phyloP scores from a whole-genome alignment of 2,113 vertebrate genomes.

The Orcinus orca region DNA sequence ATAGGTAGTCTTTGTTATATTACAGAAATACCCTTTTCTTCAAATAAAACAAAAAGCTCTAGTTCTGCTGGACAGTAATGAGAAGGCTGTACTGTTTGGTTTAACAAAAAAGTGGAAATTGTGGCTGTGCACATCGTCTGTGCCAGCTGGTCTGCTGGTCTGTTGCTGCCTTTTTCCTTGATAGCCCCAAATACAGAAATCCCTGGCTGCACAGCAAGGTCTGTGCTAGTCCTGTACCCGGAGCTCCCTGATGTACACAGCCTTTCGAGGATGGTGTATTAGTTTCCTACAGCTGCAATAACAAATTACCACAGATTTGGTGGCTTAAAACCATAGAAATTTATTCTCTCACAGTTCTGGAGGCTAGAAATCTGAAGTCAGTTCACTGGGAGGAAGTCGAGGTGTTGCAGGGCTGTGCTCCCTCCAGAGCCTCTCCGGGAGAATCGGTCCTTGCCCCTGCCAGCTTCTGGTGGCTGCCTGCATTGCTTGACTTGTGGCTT shows the following conservation, averaged over 20 bases:
- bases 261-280: neutral
- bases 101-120: neutral
- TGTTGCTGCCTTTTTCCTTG: no score
- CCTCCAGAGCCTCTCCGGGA: neutral
- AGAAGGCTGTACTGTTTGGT: neutral
- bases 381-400: neutral
- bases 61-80: neutral
- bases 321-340: neutral
- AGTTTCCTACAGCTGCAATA: neutral
- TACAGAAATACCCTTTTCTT: neutral
- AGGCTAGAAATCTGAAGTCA: neutral
- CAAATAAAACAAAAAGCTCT: neutral
- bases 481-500: neutral
- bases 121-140: fast-evolving
- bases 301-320: neutral
- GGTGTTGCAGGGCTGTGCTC: neutral
- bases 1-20: neutral
- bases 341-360: neutral
- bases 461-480: neutral
- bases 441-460: neutral
- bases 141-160: neutral
- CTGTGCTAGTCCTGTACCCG: neutral
- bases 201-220: neutral
- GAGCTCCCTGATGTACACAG: neutral
- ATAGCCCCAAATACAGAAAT: neutral